Base-by-base conservation (phyloP, 2,888 invertebrate species). In the Lasioglossum morio region DNA sequence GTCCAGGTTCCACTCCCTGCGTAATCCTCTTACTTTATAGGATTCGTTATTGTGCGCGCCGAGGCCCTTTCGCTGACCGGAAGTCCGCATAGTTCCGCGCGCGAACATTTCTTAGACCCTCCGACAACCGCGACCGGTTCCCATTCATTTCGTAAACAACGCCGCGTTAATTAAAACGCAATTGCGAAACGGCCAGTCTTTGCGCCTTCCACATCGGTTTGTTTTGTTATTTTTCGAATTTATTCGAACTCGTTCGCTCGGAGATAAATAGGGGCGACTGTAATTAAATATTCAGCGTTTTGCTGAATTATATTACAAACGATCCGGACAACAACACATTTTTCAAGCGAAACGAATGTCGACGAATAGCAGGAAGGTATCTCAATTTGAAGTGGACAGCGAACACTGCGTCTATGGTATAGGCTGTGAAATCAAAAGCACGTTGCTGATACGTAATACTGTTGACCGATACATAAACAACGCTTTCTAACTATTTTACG, bases 1-100 rank as follows among this genome's bases (percentile, higher is more conserved):
- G 30, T 53, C 53, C n/a, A 53, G 53, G 30, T 66, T 19, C 10
- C 4, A 23, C 34, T 66, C 66, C 10, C 23, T 8, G 66, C 66
- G 66, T 34, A 82, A 88, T 83, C 82, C 86, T 83, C 86, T 80
- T 83, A 86, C 76, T 80, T 81, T 82, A 82, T 74, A 81, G 72
- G 43, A 74, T 53, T 89, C 82, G 82, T 84, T 84, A 82, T 87
- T 84, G 72, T 40, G 63, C 57, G 70, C 63, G 57, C 79, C 70
- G 75, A 75, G 66, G 53, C 53, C 46, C 19, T 40, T 37, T 37
- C n/a, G 40, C 30, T 75, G 14, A 63, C 40, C 48, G 48, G 60
- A 73, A 80, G 48, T 66, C 37, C 72, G 53, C 40, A 30, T 40
- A 57, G 46, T 82, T 66, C 76, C 72, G 66, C 69, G 60, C 16